phyloP scores from a whole-genome alignment of 2,797 vertebrate genomes.

The Phaenicophaeus curvirostris region DNA sequence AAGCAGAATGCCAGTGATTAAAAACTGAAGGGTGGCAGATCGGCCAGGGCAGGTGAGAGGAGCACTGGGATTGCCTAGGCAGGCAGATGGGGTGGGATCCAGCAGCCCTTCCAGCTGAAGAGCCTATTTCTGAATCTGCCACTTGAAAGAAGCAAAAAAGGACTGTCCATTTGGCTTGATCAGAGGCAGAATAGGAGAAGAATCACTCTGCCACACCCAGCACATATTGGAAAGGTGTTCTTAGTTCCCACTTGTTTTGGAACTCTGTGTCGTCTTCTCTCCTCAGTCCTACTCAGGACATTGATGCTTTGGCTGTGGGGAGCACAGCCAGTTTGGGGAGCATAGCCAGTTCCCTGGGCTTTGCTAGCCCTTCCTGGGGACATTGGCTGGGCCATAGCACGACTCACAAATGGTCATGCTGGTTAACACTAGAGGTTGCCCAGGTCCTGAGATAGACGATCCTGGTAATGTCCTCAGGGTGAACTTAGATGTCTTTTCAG shows the following conservation, averaged over 20 bases:
- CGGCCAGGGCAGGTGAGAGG: background rate
- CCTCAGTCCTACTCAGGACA: background rate
- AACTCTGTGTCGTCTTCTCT: background rate
- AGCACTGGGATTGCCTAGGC: background rate
- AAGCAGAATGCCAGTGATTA: background rate
- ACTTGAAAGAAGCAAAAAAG: background rate
- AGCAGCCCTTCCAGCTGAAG: background rate
- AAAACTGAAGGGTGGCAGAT: background rate
- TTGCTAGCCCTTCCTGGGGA: background rate
- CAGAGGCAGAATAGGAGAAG: background rate
- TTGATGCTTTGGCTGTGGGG: background rate
- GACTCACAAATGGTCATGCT: background rate
- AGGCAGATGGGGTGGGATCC: background rate
- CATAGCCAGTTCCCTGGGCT: background rate
- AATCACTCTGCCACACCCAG: background rate
- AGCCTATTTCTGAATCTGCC: background rate
- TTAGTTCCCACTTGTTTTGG: background rate
- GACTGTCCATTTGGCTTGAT: fast-evolving
- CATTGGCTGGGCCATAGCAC: fast-evolving
- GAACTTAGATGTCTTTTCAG: background rate
- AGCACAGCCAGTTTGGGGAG: background rate
- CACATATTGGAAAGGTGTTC: background rate
- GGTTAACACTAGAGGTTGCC: background rate
- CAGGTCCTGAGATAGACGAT: background rate
- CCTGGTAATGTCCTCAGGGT: background rate